Evolutionary conservation across 1,140 invertebrate species (phyloP), one percentile per base, ranked within the genome.

Genomic region (Lucilia cuprina): DNA sequence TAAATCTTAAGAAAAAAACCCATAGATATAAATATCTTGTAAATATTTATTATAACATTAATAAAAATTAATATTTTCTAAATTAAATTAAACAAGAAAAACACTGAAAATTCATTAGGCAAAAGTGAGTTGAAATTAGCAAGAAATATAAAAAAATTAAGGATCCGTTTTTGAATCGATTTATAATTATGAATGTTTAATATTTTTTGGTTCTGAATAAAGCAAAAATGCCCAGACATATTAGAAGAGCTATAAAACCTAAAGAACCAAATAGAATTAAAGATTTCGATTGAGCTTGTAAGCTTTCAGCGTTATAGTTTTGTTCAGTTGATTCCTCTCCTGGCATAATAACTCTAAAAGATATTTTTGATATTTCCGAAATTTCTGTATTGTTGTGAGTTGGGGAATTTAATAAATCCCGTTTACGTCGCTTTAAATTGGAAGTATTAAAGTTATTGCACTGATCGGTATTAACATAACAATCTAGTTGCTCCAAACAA

Each of bases 401-500:
- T 12, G 3, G 14, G 0, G 30, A 10, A 9, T 65, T n/a, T 78
- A 30, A 4, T 8, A 85, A 84, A 74, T 88, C 84, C 84, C 89
- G 86, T 84, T 87, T 84, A 0, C 86, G 87, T 1, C 89, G 84
- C 30, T 86, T 21, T n/a, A 82, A 65, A 77, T 82, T 80, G 34
- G 13, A 55, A 2, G 34, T 83, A 50, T 49, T 75, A 2, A 41
- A 82, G 0, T 84, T 80, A 74, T 86, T 82, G 10, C 89, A 91
- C 50, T 80, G 77, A 21, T 89, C 87, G 65, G 87, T 86, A 25
- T 87, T 86, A 3, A 90, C 74, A 82, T 87, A 86, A 82, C 94
- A 95, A 87, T 95, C 94, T 8, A 89, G 87, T 0, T 92, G 89
- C 47, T 94, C 93, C 13, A 95, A 85, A 83, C 94, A 95, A 5